Percentiles rank a stretch among this genome's conserved stretches.
Evolutionary conservation across 2,113 vertebrate genomes (phyloP).

Genomic region (Globicephala melas): DNA sequence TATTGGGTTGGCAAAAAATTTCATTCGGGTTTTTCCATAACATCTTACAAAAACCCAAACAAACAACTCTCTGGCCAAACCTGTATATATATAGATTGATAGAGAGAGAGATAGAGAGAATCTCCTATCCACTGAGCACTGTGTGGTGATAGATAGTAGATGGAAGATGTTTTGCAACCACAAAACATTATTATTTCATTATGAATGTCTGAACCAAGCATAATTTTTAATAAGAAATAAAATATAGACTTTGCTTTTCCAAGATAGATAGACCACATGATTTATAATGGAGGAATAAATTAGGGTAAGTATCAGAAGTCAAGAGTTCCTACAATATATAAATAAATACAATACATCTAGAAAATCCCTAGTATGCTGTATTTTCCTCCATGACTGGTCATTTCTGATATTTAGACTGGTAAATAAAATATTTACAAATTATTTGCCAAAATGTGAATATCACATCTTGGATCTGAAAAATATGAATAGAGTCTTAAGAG

Average conservation of each 20-base stretch:
- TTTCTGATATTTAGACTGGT: not conserved
- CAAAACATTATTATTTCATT: constrained; percentile 15
- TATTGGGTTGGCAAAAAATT: too few species aligned
- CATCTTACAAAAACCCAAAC: too few species aligned
- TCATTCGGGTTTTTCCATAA: too few species aligned
- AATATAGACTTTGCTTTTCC: not conserved
- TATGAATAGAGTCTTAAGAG: not conserved
- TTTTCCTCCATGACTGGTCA: not conserved
- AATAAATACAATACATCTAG: not conserved
- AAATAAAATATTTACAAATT: not conserved
- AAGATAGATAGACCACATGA: not conserved
- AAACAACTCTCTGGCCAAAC: too few species aligned
- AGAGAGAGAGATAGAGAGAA: not conserved
- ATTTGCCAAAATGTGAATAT: not conserved
- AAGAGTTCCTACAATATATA: not conserved
- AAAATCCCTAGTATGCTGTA: not conserved
- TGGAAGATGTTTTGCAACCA: not conserved
- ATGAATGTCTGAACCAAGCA: not conserved
- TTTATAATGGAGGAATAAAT: not conserved
- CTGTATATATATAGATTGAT: too few species aligned
- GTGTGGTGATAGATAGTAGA: not conserved
- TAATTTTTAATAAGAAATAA: constrained; percentile 40
- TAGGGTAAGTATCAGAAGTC: not conserved
- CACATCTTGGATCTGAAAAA: not conserved
- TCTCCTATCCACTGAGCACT: not conserved